Base-by-base conservation (phyloP, 1,140 invertebrate genomes). In the Cydia fagiglandana region DNA sequence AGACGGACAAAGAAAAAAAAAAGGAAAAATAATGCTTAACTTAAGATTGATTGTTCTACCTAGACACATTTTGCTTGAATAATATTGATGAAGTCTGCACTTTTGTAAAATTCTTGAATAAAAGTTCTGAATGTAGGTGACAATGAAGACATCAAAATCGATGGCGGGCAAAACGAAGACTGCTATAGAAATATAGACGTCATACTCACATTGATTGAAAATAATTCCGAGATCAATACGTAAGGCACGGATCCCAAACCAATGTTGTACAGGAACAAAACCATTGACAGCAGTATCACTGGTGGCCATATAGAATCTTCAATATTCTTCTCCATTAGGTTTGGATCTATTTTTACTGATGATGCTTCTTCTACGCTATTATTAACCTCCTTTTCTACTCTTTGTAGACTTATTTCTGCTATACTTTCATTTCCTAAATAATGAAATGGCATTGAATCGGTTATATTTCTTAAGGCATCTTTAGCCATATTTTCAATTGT, bases 171-270 rank as follows among this genome's bases (percentile, higher is more conserved):
- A 70, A 76, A 53, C 53, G 30, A 75, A 53, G 56, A 75, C 47
- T 50, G 64, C 13, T 30, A 30, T 30, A 64, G n/a, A 12, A 45
- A 53, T 15, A 61, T 10, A 77, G 47, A 66, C 34, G 10, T 4
- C 13, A 76, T 84, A 92, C 91, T 91, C 74, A 92, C 90, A 79
- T 90, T 89, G n/a, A 91, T 84, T 50, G 86, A 81, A 84, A 92
- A 92, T 34, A 91, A 74, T 61, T 92, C 91, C 20, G 89, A 90
- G 75, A 91, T 83, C 28, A 92, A 80, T 12, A 92, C 91, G 79
- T 85, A 92, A 84, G 91, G 91, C 80, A 92, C 88, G 17, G 91
- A 92, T 53, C 91, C 91, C 74, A 92, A 80, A n/a, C 91, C 91
- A 28, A 92, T 86, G 56, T 91, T 92, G 74, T 91, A 92, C 64